phyloP scores from a whole-genome alignment of 2,888 invertebrate species.

The Brenthis ino region DNA sequence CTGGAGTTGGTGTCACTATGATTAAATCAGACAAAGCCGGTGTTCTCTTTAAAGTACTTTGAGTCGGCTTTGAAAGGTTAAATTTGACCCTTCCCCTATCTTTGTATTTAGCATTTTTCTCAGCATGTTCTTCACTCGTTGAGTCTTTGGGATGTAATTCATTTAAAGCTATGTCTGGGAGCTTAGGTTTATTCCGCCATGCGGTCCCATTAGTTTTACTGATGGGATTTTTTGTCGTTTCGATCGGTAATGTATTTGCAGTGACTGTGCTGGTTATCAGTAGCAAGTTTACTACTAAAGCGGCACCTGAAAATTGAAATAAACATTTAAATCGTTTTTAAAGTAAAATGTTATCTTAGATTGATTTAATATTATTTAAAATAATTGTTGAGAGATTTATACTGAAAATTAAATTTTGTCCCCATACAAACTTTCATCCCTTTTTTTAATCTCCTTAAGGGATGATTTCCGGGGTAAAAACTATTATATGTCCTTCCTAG shows the following conservation, averaged over 20 bases:
- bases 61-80: slow-evolving; percentile 56
- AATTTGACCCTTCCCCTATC: slow-evolving; percentile 72
- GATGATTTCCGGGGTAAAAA: no score
- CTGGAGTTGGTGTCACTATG: slow-evolving; percentile 72
- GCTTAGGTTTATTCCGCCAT: slow-evolving; percentile 56
- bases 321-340: background rate
- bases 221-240: slow-evolving; percentile 53
- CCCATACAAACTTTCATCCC: no score
- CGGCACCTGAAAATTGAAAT: slow-evolving; percentile 69
- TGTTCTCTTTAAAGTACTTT: slow-evolving; percentile 51
- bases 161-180: slow-evolving; percentile 66
- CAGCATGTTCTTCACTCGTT: slow-evolving; percentile 69
- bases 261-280: slow-evolving; percentile 66
- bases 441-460: no score
- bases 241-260: slow-evolving; percentile 61
- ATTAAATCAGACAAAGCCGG: slow-evolving; percentile 54
- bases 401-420: no score
- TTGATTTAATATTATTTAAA: background rate
- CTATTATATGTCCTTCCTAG: no score
- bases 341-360: background rate
- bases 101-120: slow-evolving; percentile 77
- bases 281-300: slow-evolving; percentile 74
- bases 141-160: slow-evolving; percentile 70
- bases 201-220: slow-evolving; percentile 51
- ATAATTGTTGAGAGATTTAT: no score